phyloP scores from a whole-genome alignment of 2,797 vertebrate species.

The Carduelis carduelis region DNA sequence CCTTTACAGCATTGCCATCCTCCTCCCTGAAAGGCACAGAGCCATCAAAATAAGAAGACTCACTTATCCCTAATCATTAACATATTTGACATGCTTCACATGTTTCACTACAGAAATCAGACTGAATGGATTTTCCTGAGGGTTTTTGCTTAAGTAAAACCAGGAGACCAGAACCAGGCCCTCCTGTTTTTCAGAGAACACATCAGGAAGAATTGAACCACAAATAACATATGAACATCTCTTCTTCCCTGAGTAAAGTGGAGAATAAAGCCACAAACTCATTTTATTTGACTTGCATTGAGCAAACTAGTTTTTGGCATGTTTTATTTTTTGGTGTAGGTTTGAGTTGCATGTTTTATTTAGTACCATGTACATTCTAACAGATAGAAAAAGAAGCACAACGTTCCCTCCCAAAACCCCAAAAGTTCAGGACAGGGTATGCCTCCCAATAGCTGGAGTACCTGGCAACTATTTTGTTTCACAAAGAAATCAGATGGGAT shows the following conservation, averaged over 20 bases:
- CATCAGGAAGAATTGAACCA: background rate
- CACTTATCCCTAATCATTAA: background rate
- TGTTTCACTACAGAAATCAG: background rate
- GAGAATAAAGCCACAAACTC: background rate
- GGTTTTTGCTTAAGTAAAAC: background rate
- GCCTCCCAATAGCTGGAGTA: background rate
- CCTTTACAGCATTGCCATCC: background rate
- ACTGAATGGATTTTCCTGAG: background rate
- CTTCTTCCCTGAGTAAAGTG: background rate
- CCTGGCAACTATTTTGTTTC: background rate
- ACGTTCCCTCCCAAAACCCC: background rate
- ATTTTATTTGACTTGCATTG: background rate
- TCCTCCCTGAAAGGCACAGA: background rate
- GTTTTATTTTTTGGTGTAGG: background rate
- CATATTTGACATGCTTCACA: background rate
- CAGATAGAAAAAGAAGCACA: conserved; percentile 6
- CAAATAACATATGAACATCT: background rate
- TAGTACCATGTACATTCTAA: background rate
- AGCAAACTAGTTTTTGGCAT: background rate
- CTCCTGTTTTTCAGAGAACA: background rate
- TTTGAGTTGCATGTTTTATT: background rate
- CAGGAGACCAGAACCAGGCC: background rate
- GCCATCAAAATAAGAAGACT: background rate
- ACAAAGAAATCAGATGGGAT: conserved; percentile 4
- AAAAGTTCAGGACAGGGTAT: background rate